Base-by-base conservation (phyloP, 2,888 invertebrate species). In the Eupithecia abbreviata region DNA sequence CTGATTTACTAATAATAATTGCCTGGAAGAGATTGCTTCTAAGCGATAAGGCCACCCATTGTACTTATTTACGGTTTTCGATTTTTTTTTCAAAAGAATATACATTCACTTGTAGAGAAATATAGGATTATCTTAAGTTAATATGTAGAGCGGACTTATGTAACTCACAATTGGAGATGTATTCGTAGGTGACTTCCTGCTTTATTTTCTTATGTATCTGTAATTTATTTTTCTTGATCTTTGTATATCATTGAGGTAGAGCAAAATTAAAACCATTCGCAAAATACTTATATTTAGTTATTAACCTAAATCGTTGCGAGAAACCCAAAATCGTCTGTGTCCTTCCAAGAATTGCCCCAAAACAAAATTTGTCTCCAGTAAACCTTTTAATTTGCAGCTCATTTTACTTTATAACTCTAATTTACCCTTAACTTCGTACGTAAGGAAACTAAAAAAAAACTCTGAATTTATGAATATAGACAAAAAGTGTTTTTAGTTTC, bases 361-460 rank as follows among this genome's bases (percentile, higher is more conserved):
- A 70, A 51, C 66, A 51, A 62, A 74, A 71, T 77, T 68, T 72
- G 62, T 51, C 51, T 62, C 49, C 30, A 68, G 67, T 71, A 58
- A 55, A 45, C 70, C 51, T 43, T 66, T 15, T n/a, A 73, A 73
- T 77, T 77, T 58, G 41, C 62, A 41, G 58, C 58, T 71, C 15
- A 18, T 71, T 77, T 41, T 69, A 67, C 13, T 67, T 49, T 49
- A 68, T 68, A n/a, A 45, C 62, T 30, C 10, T 77, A 74, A 77
- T 65, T 74, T 71, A 76, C 73, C 49, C 49, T 65, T 68, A 72
- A 49, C 45, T 45, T 77, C 73, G 13, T 45, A 47, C 55, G n/a
- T 43, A 67, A 9, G 9, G n/a, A n/a, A n/a, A n/a, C n/a, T n/a
- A n/a, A n/a, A n/a, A n/a, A n/a, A n/a, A n/a, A n/a, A n/a, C 15